Percentiles rank a stretch among this genome's conserved stretches.
Evolutionary conservation across 2,888 invertebrate genomes (phyloP).

Genomic region (Elegia similella): DNA sequence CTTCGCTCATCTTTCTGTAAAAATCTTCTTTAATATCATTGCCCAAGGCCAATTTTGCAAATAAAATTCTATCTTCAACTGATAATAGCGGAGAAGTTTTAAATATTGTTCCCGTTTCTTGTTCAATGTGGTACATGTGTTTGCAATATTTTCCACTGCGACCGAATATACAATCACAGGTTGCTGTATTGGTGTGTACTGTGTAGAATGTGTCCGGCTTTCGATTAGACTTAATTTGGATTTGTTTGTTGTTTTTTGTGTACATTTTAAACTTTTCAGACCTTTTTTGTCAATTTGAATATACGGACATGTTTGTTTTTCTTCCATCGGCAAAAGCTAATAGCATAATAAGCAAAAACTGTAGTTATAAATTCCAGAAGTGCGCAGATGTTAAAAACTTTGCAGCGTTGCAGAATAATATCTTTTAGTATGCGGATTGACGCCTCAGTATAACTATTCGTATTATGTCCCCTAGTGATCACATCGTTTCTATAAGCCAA

Average conservation of each 20-base stretch:
- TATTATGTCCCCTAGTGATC: constrained; percentile 21
- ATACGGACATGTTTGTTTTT: constrained; percentile 14
- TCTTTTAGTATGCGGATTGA: constrained; percentile 24
- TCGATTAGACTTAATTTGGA: constrained; percentile 6
- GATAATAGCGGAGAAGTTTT: no score
- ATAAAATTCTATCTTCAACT: no score
- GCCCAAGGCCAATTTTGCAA: no score
- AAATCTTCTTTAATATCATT: no score
- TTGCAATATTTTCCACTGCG: constrained; percentile 8
- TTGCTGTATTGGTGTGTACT: constrained; percentile 9
- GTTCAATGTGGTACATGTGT: constrained; percentile 9
- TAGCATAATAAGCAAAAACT: constrained; percentile 20
- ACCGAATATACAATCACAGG: constrained; percentile 10
- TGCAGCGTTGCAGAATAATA: constrained; percentile 23
- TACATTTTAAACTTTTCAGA: constrained; percentile 3
- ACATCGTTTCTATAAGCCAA: constrained; percentile 17
- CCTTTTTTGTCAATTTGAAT: constrained; percentile 2
- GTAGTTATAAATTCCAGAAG: constrained; percentile 21
- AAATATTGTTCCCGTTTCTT: no score
- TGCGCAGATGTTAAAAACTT: constrained; percentile 24
- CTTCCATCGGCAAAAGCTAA: constrained; percentile 16
- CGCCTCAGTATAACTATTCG: constrained; percentile 22
- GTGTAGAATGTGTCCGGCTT: constrained; percentile 12
- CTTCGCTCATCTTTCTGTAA: no score
- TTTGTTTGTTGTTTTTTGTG: constrained; percentile 5